These are phyloP conservation scores for Cotesia typhae DNA, from an alignment of 1,140 invertebrate species.

Conservation along the genomic window DNA sequence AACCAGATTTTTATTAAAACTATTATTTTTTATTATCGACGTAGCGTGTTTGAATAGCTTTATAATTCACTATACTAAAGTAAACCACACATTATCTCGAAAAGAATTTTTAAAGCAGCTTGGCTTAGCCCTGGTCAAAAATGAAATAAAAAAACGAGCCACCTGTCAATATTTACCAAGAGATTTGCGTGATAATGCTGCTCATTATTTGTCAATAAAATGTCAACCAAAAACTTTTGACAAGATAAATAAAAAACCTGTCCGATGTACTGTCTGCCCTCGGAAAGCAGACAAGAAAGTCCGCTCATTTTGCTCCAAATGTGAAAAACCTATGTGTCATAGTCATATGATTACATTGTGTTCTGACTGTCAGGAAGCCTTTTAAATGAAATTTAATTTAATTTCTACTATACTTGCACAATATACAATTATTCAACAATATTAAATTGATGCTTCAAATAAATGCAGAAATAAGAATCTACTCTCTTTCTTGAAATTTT, in stretches of 20 bases:
- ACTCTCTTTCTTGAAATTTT: too few relatives aligned
- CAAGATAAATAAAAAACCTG: neutral
- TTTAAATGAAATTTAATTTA: too few relatives aligned
- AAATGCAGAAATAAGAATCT: too few relatives aligned
- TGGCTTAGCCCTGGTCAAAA: neutral
- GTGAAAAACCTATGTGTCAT: neutral
- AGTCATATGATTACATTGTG: neutral
- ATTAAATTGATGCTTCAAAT: too few relatives aligned
- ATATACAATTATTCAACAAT: too few relatives aligned
- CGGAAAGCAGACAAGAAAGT: neutral
- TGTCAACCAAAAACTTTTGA: neutral
- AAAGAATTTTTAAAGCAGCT: neutral
- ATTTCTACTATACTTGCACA: too few relatives aligned
- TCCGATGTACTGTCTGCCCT: neutral
- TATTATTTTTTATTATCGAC: too few relatives aligned
- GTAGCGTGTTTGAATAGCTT: too few relatives aligned
- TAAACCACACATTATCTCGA: neutral
- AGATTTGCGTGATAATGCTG: neutral
- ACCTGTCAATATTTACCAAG: slow-evolving; percentile 2
- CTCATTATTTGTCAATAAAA: neutral
- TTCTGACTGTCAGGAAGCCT: neutral
- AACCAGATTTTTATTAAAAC: too few relatives aligned
- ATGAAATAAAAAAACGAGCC: neutral
- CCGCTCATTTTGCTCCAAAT: neutral
- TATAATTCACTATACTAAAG: too few relatives aligned